phyloP scores from a whole-genome alignment of 2,888 invertebrate species.

The Gastrophysa polygoni region DNA sequence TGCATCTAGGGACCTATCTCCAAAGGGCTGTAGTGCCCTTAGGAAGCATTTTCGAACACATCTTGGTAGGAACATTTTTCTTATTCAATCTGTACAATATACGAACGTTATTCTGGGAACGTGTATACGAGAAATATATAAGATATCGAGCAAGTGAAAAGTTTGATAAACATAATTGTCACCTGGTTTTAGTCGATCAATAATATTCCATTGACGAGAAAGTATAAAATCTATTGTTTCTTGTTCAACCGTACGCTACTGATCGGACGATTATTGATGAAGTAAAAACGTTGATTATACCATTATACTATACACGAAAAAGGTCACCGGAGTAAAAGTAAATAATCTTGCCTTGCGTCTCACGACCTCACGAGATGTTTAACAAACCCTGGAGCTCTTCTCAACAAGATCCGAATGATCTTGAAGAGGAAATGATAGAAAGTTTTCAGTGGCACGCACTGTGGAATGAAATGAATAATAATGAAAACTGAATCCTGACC shows the following conservation, averaged over 20 bases:
- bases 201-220: too few relatives aligned
- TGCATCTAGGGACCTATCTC: too few relatives aligned
- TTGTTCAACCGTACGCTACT: background rate
- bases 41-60: too few relatives aligned
- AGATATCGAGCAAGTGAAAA: too few relatives aligned
- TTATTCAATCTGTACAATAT: too few relatives aligned
- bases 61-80: too few relatives aligned
- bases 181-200: too few relatives aligned
- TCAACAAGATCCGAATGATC: background rate
- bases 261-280: background rate
- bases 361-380: background rate
- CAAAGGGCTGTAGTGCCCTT: too few relatives aligned
- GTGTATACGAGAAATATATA: too few relatives aligned
- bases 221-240: too few relatives aligned
- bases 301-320: background rate
- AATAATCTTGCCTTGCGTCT: background rate
- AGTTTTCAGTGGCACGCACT: slow-evolving; percentile 11
- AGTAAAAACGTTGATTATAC: background rate
- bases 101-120: too few relatives aligned
- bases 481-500: background rate
- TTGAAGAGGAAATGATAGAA: slow-evolving; percentile 16
- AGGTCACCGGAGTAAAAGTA: slow-evolving; percentile 1
- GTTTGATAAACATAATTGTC: too few relatives aligned
- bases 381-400: background rate
- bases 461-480: background rate